These are phyloP conservation scores for Brotula barbata DNA, from an alignment of 2,797 vertebrate genomes.

Conservation along the genomic window DNA sequence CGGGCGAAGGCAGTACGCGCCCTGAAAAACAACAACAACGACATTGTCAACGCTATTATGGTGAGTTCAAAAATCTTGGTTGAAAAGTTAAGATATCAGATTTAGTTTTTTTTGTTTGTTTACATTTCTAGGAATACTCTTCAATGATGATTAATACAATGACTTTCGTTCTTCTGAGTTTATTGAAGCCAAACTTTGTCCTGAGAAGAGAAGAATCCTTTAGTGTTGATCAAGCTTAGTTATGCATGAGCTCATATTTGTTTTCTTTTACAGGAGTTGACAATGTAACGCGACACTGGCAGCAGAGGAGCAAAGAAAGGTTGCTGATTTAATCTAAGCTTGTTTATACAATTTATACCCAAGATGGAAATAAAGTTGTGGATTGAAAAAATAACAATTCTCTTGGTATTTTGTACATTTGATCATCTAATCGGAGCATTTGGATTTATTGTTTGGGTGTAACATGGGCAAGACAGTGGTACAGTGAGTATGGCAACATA, in stretches of 20 bases:
- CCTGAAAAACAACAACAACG: slow-evolving; percentile 99
- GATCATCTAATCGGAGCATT: too few relatives aligned
- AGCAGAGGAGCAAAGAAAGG: slow-evolving; percentile 79
- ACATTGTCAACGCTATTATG: slow-evolving; percentile 99
- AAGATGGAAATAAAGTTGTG: slow-evolving; percentile 93
- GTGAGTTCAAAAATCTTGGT: too few relatives aligned
- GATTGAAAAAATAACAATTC: slow-evolving; percentile 79
- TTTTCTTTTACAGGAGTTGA: slow-evolving; percentile 88
- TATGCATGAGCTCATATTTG: slow-evolving; percentile 28
- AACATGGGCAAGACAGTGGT: not conserved
- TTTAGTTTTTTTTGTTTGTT: too few relatives aligned
- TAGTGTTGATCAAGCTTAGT: not conserved
- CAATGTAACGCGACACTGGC: slow-evolving; percentile 84
- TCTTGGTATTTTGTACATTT: slow-evolving; percentile 31
- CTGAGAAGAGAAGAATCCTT: slow-evolving; percentile 80
- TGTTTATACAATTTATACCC: slow-evolving; percentile 99
- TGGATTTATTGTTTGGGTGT: too few relatives aligned
- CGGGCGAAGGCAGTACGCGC: slow-evolving; percentile 97
- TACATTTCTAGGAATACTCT: slow-evolving; percentile 49
- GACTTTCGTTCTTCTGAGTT: slow-evolving; percentile 97
- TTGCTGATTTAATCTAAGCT: slow-evolving; percentile 85
- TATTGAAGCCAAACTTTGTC: slow-evolving; percentile 82
- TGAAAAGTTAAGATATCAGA: too few relatives aligned
- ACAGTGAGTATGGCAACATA: too few relatives aligned
- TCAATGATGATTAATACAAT: slow-evolving; percentile 81